Percentiles rank a stretch among this genome's conserved stretches.
Conservation (phyloP, 2,797 vertebrate genomes). For the Siniperca scherzeri region DNA sequence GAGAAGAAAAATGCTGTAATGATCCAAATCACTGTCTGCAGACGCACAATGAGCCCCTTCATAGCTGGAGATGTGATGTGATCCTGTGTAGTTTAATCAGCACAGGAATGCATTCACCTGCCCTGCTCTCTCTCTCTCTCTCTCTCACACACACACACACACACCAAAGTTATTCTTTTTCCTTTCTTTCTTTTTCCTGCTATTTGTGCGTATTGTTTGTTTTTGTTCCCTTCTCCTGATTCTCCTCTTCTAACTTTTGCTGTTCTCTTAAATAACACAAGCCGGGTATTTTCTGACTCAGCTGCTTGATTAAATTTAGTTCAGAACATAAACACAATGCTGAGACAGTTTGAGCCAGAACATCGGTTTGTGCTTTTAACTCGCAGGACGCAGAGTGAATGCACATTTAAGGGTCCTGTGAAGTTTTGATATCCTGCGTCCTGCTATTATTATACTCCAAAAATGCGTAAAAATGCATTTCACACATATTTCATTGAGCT, state of each 20-base stretch:
- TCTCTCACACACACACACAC: constrained; percentile 8
- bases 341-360: constrained; percentile 8
- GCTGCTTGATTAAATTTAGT: constrained; percentile 47
- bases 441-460: neutral
- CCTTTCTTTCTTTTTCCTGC: neutral
- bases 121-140: neutral
- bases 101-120: constrained; percentile 82
- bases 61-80: constrained; percentile 72
- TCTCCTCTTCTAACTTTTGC: constrained; percentile 10
- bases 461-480: neutral
- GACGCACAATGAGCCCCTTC: constrained; percentile 82
- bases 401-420: neutral
- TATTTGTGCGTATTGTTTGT: constrained; percentile 18
- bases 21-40: constrained; percentile 62
- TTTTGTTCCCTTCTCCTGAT: neutral
- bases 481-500: neutral
- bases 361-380: neutral
- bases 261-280: constrained; percentile 23
- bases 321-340: constrained; percentile 37
- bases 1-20: constrained; percentile 50
- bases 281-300: constrained; percentile 15
- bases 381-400: neutral
- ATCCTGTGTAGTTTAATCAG: constrained; percentile 79
- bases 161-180: neutral
- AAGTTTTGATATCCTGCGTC: too few relatives aligned